Percentiles rank a stretch among this genome's conserved stretches.
phyloP scores from a whole-genome alignment of 2,113 vertebrate species.

The Heteronetta atricapilla region DNA sequence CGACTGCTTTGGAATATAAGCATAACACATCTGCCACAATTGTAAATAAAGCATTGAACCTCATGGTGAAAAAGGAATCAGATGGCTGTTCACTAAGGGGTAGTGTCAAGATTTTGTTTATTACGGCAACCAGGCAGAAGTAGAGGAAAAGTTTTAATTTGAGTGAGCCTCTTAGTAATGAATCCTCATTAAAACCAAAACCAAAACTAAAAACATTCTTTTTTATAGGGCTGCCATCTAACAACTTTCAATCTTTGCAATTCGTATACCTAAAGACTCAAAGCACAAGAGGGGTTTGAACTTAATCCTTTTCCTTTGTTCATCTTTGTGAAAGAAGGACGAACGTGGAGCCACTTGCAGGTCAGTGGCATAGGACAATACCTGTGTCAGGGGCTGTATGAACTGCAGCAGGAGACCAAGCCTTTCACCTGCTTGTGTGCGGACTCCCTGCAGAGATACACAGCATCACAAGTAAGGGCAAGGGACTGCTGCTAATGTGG shows the following conservation, averaged over 20 bases:
- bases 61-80: background rate
- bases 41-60: background rate
- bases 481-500: accelerated
- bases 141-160: background rate
- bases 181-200: background rate
- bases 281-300: background rate
- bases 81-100: background rate
- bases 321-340: background rate
- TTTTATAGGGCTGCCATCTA: background rate
- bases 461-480: background rate
- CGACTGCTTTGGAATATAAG: background rate
- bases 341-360: background rate
- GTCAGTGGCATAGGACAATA: background rate
- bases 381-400: too few species aligned
- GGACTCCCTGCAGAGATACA: background rate
- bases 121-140: background rate
- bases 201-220: too few species aligned
- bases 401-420: background rate
- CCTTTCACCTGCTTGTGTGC: background rate
- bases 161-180: background rate
- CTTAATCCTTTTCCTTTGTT: background rate
- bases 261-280: background rate
- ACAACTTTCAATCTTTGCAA: background rate
- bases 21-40: too few species aligned
- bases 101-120: background rate